Conservation (phyloP, 2,113 vertebrate species). For the Ctenodactylus gundi region DNA sequence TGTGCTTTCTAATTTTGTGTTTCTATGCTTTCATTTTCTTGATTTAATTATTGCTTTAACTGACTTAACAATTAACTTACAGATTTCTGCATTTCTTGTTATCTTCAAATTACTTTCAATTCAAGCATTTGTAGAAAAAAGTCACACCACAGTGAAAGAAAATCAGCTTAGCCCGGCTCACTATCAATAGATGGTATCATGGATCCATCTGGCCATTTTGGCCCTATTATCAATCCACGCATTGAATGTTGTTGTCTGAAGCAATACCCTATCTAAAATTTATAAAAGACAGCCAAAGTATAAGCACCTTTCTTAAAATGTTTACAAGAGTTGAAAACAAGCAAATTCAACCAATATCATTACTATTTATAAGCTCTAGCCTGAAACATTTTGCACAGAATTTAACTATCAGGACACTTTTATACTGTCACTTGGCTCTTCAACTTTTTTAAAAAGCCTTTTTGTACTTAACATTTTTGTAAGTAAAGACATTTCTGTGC, state of each 20-base stretch:
- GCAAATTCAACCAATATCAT: background rate
- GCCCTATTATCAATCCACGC: background rate
- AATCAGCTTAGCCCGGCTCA: background rate
- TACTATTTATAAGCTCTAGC: background rate
- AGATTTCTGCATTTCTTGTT: background rate
- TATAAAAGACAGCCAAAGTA: conserved; percentile 14
- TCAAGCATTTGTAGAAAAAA: conserved; percentile 22
- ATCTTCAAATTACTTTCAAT: conserved; percentile 17
- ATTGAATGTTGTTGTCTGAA: background rate
- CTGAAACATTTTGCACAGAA: conserved; percentile 1
- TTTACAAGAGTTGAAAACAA: conserved; percentile 15
- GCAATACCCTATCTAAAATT: background rate
- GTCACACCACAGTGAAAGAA: background rate
- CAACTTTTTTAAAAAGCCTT: background rate
- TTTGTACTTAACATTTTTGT: background rate
- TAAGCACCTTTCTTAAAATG: background rate
- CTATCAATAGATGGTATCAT: background rate
- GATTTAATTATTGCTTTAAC: background rate
- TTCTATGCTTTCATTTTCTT: conserved; percentile 32
- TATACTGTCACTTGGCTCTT: background rate
- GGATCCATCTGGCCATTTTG: background rate
- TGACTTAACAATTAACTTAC: conserved; percentile 8
- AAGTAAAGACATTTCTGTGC: conserved; percentile 4
- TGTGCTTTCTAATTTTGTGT: background rate
- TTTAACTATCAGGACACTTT: background rate